Percentiles rank a stretch among this genome's conserved stretches.
phyloP scores from a whole-genome alignment of 2,113 vertebrate genomes.

The Amazona guildingii region DNA sequence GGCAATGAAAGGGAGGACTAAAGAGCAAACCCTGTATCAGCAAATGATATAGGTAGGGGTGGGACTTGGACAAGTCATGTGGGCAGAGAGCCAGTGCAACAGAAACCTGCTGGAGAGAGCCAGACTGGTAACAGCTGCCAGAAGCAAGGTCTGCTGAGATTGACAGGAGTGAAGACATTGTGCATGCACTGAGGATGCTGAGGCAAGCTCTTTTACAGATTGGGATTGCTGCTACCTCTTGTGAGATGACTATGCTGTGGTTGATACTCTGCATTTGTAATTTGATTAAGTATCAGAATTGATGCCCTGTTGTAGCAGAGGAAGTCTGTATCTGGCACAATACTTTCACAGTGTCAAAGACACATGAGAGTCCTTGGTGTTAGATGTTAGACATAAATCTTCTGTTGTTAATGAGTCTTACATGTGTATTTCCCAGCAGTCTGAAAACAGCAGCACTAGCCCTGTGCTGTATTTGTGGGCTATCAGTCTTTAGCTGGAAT shows the following conservation, averaged over 20 bases:
- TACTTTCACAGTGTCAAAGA: background rate
- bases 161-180: background rate
- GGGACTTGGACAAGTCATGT: background rate
- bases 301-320: background rate
- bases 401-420: background rate
- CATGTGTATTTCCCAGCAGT: background rate
- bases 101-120: background rate
- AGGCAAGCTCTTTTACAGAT: background rate
- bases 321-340: background rate
- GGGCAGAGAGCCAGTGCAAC: background rate
- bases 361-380: background rate
- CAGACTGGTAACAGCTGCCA: background rate
- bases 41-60: background rate
- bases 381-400: background rate
- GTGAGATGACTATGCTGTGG: background rate
- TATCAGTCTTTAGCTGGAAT: background rate
- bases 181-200: background rate
- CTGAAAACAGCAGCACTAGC: background rate
- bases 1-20: background rate
- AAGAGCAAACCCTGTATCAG: background rate
- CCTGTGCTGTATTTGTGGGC: background rate
- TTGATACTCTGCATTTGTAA: background rate
- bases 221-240: background rate
- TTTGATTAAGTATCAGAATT: background rate
- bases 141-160: background rate